phyloP scores from a whole-genome alignment of 1,140 invertebrate species.

The Olivierus martensii region DNA sequence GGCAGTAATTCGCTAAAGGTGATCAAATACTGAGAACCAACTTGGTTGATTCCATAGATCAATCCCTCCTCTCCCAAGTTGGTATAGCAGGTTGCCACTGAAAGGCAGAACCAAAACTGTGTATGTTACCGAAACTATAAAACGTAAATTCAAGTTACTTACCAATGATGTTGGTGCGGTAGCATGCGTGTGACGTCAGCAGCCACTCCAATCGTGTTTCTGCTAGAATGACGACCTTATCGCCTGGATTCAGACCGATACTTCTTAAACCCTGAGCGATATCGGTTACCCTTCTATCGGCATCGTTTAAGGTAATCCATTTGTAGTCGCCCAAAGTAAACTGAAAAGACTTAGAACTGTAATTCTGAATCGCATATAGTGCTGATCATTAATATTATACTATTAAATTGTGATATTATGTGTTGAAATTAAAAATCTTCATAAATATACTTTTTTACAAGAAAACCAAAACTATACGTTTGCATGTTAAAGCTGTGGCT shows the following conservation, averaged over 20 bases:
- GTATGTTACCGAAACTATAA: too few species aligned
- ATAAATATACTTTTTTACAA: too few species aligned
- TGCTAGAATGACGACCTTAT: constrained; percentile 82
- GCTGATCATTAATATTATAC: too few species aligned
- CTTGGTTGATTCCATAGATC: constrained; percentile 89
- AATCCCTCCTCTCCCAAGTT: constrained; percentile 93
- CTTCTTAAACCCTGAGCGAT: constrained; percentile 63
- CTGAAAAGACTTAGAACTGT: too few species aligned
- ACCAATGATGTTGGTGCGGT: constrained; percentile 11
- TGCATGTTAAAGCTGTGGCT: too few species aligned
- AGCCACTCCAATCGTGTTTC: constrained; percentile 97
- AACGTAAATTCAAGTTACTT: neutral
- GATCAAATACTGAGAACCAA: constrained; percentile 52
- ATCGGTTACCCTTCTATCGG: constrained; percentile 52
- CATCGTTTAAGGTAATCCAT: constrained; percentile 73
- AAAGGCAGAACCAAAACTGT: too few species aligned
- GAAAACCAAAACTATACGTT: too few species aligned
- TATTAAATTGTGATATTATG: too few species aligned
- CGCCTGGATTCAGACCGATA: constrained; percentile 42
- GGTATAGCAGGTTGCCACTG: constrained; percentile 92
- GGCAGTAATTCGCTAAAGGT: constrained; percentile 66
- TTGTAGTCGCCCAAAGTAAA: constrained; percentile 85
- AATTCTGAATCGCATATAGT: too few species aligned
- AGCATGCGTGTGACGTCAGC: constrained; percentile 58
- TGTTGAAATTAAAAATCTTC: too few species aligned